A percentile compares a stretch with the other conserved stretches of the same genome.
phyloP scores from a whole-genome alignment of 2,113 vertebrate species.

The Hassar affinis region DNA sequence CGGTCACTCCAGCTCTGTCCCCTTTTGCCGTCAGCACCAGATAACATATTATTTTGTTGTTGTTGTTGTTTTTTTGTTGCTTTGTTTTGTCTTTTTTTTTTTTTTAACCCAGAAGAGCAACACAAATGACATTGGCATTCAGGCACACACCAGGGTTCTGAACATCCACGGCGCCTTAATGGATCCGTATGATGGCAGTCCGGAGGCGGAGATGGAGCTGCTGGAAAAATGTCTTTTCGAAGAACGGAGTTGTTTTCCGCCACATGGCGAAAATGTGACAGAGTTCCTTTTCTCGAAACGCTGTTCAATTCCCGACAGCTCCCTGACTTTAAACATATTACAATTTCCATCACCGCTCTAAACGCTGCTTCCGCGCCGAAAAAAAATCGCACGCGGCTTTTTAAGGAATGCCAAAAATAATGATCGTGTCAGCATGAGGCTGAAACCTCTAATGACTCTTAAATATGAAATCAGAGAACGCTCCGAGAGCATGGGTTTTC shows the following conservation, averaged over 20 bases:
- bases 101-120: conserved; percentile 30
- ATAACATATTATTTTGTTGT: conserved; percentile 12
- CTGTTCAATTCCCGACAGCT: conserved; percentile 19
- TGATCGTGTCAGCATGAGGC: conserved; percentile 30
- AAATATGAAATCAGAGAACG: conserved; percentile 34
- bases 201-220: conserved; percentile 26
- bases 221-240: conserved; percentile 13
- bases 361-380: conserved; percentile 17
- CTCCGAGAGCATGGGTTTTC: conserved; percentile 14
- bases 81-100: not conserved
- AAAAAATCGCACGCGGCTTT: conserved; percentile 10
- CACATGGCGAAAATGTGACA: conserved; percentile 17
- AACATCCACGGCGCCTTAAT: conserved; percentile 38
- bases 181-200: conserved; percentile 43
- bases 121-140: conserved; percentile 31
- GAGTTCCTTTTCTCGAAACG: not conserved
- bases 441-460: conserved; percentile 34
- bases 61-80: not conserved
- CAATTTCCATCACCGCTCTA: conserved; percentile 15
- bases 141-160: conserved; percentile 31
- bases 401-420: conserved; percentile 26
- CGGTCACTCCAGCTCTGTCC: conserved; percentile 22
- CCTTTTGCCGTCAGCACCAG: conserved; percentile 23
- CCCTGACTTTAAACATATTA: conserved; percentile 19
- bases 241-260: conserved; percentile 30